Base-by-base conservation (phyloP, 2,797 vertebrate species). In the Tenualosa thibaudeaui region DNA sequence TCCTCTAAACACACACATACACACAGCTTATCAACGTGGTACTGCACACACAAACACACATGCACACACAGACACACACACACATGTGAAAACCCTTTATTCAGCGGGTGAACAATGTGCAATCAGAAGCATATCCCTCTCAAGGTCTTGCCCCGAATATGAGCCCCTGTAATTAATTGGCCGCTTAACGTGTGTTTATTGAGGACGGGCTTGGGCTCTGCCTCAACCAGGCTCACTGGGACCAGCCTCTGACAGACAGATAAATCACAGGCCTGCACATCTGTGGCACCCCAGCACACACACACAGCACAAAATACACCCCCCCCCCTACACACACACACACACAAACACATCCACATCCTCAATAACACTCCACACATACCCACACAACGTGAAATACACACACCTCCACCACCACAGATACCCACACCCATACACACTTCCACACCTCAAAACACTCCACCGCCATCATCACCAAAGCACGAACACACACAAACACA, bases 151-250 rank as follows among this genome's bases (percentile, higher is more conserved):
- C 89, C 91, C 92, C 88, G 82, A 91, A 84, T 89, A 89, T 90
- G 92, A 65, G 71, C 92, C 91, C 89, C 92, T 93, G 92, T 95
- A 95, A 95, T 95, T 95, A 95, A 95, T 93, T 93, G 92, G 90
- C 89, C 92, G 91, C 93, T 93, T 95, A 94, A 94, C 94, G 90
- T 91, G 92, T 94, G 94, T 94, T 95, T 94, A 94, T 95, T 94
- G 92, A 93, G 90, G 89, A 94, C 91, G 93, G 90, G 91, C 87
- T 87, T 92, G 91, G 90, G 92, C 90, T 91, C 88, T 88, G 86
- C 89, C 86, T 87, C 90, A 89, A 85, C 1, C 83, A 84, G 90
- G 86, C 91, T 92, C 93, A 83, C 87, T 89, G 95, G 94, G 94
- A 94, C 82, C 83, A 53, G 91, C 13, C 86, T 60, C 91, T 93